These are phyloP conservation scores for Tragulus kanchil DNA, from an alignment of 2,113 vertebrate species.

Conservation along the genomic window DNA sequence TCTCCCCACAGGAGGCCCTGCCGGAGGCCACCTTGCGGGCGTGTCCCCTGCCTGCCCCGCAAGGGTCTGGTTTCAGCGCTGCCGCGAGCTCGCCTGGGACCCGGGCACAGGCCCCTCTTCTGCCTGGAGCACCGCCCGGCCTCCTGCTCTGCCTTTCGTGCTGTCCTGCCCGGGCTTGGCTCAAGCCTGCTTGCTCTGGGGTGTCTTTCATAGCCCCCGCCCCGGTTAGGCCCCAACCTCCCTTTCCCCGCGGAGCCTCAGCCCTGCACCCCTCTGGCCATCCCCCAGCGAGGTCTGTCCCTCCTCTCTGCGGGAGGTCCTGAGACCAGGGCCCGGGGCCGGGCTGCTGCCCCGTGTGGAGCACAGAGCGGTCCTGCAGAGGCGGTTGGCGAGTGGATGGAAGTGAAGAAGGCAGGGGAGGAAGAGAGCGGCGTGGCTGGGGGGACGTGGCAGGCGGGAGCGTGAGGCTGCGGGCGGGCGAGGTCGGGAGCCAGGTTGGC, in stretches of 20 bases:
- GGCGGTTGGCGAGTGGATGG: too few species aligned
- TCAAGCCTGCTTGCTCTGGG: background rate
- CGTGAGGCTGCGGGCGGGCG: accelerated
- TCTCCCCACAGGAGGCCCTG: background rate
- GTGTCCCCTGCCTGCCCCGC: accelerated
- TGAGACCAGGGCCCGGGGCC: background rate
- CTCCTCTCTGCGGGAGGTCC: background rate
- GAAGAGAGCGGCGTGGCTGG: accelerated
- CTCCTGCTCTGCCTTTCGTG: accelerated
- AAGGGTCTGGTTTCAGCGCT: background rate
- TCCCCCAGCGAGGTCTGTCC: background rate
- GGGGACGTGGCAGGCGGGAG: background rate
- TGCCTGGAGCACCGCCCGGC: accelerated
- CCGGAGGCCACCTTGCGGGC: background rate
- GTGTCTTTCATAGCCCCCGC: background rate
- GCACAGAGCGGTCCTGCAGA: background rate
- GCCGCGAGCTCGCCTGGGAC: background rate
- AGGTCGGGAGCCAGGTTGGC: background rate
- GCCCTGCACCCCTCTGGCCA: background rate
- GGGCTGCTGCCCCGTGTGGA: background rate
- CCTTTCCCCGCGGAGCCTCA: background rate
- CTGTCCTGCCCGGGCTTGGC: background rate
- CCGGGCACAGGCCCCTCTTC: background rate
- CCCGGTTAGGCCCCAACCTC: too few species aligned
- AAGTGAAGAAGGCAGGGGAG: background rate